Percentiles rank a stretch among this genome's conserved stretches.
Conservation (phyloP, 2,797 vertebrate genomes). For the Rhincodon typus region DNA sequence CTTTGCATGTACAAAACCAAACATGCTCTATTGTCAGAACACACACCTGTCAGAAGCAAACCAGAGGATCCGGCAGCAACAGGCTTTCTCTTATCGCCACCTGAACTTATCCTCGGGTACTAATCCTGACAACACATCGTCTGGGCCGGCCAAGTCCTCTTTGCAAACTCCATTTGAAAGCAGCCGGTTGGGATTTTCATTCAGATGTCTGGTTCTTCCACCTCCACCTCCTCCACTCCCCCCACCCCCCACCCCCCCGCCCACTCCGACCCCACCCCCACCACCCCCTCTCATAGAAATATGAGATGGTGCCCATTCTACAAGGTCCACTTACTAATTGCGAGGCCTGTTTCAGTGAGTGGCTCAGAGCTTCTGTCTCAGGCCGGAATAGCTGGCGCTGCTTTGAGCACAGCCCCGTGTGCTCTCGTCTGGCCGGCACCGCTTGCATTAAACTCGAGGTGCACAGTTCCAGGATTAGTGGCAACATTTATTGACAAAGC, state of each 20-base stretch:
- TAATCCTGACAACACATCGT: not conserved
- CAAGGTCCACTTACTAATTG: not conserved
- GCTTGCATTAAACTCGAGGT: conserved; percentile 29
- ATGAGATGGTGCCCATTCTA: not conserved
- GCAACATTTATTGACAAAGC: conserved; percentile 35
- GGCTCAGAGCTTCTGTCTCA: not conserved
- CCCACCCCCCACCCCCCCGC: not conserved
- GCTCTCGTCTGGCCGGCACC: not conserved
- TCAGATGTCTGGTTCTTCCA: not conserved
- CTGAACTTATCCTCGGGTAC: not conserved
- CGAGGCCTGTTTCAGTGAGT: not conserved
- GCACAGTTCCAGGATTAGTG: conserved; percentile 36
- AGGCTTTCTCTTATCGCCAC: not conserved
- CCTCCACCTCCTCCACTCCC: too few relatives aligned
- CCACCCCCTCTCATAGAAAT: not conserved
- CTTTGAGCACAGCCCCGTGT: conserved; percentile 12
- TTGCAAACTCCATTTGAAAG: conserved; percentile 3
- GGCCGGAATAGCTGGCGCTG: not conserved
- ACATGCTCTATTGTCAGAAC: not conserved
- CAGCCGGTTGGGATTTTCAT: not conserved
- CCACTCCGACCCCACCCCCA: not conserved
- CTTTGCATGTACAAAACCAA: not conserved
- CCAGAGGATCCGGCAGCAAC: too few relatives aligned
- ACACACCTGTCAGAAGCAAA: not conserved
- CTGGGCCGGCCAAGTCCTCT: not conserved